phyloP scores from a whole-genome alignment of 2,888 invertebrate species.

The Tetanocera ferruginea region DNA sequence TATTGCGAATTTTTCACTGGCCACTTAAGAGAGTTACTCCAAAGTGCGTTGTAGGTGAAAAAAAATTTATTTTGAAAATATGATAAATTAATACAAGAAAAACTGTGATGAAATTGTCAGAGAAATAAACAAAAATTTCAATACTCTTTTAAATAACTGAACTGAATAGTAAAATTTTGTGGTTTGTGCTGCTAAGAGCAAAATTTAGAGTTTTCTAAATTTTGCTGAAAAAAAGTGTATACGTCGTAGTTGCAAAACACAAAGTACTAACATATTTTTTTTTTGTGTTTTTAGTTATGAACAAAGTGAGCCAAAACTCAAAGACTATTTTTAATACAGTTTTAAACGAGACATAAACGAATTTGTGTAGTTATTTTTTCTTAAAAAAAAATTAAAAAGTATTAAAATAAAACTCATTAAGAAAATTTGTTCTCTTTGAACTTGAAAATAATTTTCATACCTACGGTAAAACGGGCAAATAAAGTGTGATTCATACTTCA shows the following conservation, averaged over 20 bases:
- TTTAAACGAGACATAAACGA: too few relatives aligned
- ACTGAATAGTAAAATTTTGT: background rate
- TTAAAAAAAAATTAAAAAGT: too few relatives aligned
- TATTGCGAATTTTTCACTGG: conserved; percentile 28
- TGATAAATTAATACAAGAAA: background rate
- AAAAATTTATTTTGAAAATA: background rate
- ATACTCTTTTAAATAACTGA: too few relatives aligned
- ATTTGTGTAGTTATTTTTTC: too few relatives aligned
- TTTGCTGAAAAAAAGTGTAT: conserved; percentile 24
- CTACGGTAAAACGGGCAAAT: background rate
- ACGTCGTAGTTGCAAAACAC: background rate
- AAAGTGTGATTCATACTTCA: conserved; percentile 47
- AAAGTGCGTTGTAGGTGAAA: conserved; percentile 18
- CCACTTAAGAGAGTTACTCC: background rate
- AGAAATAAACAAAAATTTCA: background rate
- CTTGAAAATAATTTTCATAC: conserved; percentile 36
- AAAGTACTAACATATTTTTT: background rate
- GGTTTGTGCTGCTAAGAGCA: background rate
- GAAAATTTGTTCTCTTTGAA: conserved; percentile 39
- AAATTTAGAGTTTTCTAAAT: too few relatives aligned
- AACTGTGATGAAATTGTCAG: background rate
- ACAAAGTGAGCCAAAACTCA: background rate
- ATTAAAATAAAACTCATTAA: conserved; percentile 14
- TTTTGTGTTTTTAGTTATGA: background rate
- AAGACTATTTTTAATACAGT: background rate